Evolutionary conservation across 1,140 invertebrate genomes (phyloP).

Genomic region (Helicorthomorpha holstii): DNA sequence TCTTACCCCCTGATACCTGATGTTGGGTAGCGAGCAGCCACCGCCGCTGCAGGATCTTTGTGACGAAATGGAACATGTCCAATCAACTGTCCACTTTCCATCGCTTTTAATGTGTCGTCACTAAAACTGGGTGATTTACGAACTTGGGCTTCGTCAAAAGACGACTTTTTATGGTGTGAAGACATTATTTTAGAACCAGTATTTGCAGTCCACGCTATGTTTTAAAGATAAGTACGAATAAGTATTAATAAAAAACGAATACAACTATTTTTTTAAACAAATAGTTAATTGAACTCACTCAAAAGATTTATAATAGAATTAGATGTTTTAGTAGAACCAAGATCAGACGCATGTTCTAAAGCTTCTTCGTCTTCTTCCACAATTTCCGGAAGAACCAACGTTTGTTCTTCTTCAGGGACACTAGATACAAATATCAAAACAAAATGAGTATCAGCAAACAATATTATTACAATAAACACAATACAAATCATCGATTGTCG

Average conservation of each 20-base stretch:
- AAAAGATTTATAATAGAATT: slow-evolving; percentile 9
- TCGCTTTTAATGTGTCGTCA: not conserved
- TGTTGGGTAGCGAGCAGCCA: slow-evolving; percentile 1
- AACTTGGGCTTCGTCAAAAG: not conserved
- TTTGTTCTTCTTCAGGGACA: slow-evolving; percentile 38
- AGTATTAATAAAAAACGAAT: not conserved
- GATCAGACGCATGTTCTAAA: slow-evolving; percentile 5
- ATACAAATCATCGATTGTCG: too few species aligned
- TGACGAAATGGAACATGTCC: not conserved
- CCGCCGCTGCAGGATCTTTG: slow-evolving; percentile 1
- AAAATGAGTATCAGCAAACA: too few species aligned
- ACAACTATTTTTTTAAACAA: not conserved
- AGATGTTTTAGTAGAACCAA: not conserved
- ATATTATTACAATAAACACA: too few species aligned
- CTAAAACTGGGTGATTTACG: slow-evolving; percentile 1
- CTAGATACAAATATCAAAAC: too few species aligned
- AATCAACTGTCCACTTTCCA: not conserved
- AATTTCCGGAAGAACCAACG: slow-evolving; percentile 39
- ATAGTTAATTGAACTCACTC: not conserved
- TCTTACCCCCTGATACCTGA: slow-evolving; percentile 11
- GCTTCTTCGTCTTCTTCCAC: slow-evolving; percentile 36
- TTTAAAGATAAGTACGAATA: not conserved
- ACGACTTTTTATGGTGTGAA: not conserved
- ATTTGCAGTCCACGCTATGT: not conserved
- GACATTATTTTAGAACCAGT: not conserved